A percentile compares a stretch with the other conserved stretches of the same genome.
phyloP scores from a whole-genome alignment of 1,140 invertebrate genomes.

The Phthorimaea operculella region DNA sequence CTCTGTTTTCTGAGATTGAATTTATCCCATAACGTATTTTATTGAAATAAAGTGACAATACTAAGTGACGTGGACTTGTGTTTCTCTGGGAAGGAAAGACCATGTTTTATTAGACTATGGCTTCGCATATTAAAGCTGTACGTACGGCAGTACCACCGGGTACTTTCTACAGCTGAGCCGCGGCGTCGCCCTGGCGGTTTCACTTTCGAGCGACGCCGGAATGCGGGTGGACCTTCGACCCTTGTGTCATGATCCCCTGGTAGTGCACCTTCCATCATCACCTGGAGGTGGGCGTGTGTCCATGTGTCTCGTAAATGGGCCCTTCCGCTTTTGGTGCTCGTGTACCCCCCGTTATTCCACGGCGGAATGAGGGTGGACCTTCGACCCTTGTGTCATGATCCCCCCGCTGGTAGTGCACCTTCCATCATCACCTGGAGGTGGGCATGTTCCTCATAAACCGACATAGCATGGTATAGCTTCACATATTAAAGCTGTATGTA shows the following conservation, averaged over 20 bases:
- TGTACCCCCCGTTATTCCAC: no score
- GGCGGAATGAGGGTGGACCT: conserved; percentile 58
- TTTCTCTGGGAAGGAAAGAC: no score
- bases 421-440: not conserved
- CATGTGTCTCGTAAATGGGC: no score
- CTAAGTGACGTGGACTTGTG: no score
- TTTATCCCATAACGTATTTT: no score
- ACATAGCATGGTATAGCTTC: no score
- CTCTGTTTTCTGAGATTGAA: no score
- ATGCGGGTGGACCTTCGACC: conserved; percentile 61
- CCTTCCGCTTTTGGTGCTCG: no score
- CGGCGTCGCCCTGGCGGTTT: conserved; percentile 36
- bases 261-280: not conserved
- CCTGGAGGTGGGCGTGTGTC: no score
- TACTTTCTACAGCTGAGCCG: conserved; percentile 57
- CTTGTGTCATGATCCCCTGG: conserved; percentile 27
- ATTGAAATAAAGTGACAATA: no score
- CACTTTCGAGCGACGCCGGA: conserved; percentile 55
- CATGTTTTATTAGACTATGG: no score
- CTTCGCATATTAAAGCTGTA: conserved; percentile 3
- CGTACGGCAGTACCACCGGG: conserved; percentile 35
- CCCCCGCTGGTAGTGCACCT: not conserved
- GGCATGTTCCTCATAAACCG: no score
- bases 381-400: conserved; percentile 45
- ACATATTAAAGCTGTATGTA: conserved; percentile 2